A percentile compares a stretch with the other conserved stretches of the same genome.
phyloP scores from a whole-genome alignment of 2,888 invertebrate genomes.

The Tinea pellionella region DNA sequence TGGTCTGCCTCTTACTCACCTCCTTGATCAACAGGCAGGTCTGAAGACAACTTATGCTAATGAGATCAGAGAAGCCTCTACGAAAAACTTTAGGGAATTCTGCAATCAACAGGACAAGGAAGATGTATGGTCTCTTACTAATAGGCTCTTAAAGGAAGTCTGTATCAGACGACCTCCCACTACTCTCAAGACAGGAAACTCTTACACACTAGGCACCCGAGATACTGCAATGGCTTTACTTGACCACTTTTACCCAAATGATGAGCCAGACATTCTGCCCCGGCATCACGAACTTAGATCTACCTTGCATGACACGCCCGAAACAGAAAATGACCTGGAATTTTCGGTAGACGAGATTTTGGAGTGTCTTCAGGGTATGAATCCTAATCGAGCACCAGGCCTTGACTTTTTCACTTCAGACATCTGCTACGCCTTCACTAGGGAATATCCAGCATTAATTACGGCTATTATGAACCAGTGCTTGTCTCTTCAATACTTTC shows the following conservation, averaged over 20 bases:
- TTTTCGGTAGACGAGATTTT: background rate
- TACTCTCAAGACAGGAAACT: constrained; percentile 15
- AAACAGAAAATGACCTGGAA: constrained; percentile 8
- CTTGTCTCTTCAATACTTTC: constrained; percentile 15
- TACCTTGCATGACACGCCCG: background rate
- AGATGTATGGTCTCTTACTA: too few species aligned
- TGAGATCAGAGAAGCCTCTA: too few species aligned
- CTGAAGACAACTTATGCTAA: too few species aligned
- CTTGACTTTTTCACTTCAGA: constrained; percentile 20
- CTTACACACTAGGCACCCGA: constrained; percentile 14
- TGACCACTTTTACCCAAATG: constrained; percentile 18
- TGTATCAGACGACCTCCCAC: constrained; percentile 14
- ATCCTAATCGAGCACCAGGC: constrained; percentile 20
- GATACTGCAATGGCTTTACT: constrained; percentile 17
- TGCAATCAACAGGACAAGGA: too few species aligned
- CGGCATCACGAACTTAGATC: background rate
- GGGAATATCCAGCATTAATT: background rate
- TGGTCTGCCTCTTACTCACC: too few species aligned
- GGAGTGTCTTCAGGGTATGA: constrained; percentile 13
- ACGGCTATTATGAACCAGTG: constrained; percentile 1
- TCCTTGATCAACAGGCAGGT: too few species aligned
- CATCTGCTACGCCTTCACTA: constrained; percentile 16
- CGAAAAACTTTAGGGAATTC: too few species aligned
- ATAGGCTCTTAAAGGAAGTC: too few species aligned
- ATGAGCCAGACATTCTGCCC: constrained; percentile 10